These are phyloP conservation scores for Gobius niger DNA, from an alignment of 2,113 vertebrate species.

Conservation along the genomic window DNA sequence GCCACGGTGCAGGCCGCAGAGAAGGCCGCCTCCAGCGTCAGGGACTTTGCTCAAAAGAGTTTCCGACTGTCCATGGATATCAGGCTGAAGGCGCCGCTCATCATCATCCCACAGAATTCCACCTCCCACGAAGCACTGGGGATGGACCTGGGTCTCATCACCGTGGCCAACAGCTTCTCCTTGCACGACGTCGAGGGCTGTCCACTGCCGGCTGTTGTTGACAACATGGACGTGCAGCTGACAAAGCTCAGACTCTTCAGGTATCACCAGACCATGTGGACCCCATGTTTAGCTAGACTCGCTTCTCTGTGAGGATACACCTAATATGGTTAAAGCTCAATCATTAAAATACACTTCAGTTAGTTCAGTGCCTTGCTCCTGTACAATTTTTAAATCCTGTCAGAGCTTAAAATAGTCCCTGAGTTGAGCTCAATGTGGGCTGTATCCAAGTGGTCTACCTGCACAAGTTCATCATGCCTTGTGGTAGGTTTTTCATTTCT, in stretches of 20 bases:
- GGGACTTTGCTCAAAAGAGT: conserved; percentile 89
- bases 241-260: conserved; percentile 89
- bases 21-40: conserved; percentile 89
- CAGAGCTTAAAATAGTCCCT: no score
- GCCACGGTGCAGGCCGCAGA: conserved; percentile 91
- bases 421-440: conserved; percentile 87
- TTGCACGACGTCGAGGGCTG: conserved; percentile 73
- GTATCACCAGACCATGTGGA: conserved; percentile 61
- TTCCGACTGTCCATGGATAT: conserved; percentile 87
- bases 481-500: no score
- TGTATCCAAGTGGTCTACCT: conserved; percentile 94
- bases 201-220: conserved; percentile 83
- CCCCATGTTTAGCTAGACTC: no score
- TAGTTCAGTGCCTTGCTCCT: no score
- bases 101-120: conserved; percentile 90
- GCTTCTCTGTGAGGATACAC: no score
- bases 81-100: conserved; percentile 90
- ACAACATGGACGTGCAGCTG: conserved; percentile 87
- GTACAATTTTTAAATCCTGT: no score
- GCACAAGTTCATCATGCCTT: conserved; percentile 91
- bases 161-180: conserved; percentile 85
- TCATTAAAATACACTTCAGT: no score
- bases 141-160: conserved; percentile 90
- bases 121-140: conserved; percentile 82
- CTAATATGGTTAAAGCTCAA: no score